Conservation (phyloP, 2,797 vertebrate genomes). For the Morelia viridis region DNA sequence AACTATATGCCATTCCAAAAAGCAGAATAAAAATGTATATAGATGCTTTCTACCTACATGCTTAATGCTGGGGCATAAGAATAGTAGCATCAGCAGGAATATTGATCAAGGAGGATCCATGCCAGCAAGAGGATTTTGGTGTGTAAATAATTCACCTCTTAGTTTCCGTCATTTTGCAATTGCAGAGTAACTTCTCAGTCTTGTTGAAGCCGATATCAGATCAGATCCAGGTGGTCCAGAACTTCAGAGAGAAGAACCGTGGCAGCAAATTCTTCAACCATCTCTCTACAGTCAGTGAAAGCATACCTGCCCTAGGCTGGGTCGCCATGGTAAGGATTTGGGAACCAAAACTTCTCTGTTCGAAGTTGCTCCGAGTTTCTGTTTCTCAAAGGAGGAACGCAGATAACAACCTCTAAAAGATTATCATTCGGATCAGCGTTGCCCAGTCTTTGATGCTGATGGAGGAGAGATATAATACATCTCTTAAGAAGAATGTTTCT, state of each 20-base stretch:
- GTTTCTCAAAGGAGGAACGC: neutral
- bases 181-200: constrained; percentile 75
- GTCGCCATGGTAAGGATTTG: constrained; percentile 86
- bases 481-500: neutral
- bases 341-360: neutral
- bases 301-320: constrained; percentile 92
- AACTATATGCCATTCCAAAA: neutral
- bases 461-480: neutral
- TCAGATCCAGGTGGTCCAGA: constrained; percentile 84
- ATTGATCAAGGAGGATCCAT: neutral
- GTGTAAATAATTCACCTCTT: neutral
- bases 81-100: neutral
- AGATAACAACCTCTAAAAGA: too few relatives aligned
- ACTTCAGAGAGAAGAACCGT: constrained; percentile 89
- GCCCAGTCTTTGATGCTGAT: neutral
- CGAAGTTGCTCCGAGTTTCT: neutral
- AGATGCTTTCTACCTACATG: neutral
- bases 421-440: neutral
- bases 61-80: neutral
- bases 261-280: constrained; percentile 91
- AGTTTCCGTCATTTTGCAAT: neutral
- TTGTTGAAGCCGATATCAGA: constrained; percentile 87
- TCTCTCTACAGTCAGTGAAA: constrained; percentile 92
- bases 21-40: neutral
- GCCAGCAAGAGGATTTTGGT: neutral